Evolutionary conservation across 2,113 vertebrate genomes (phyloP).

Genomic region (Chionomys nivalis): DNA sequence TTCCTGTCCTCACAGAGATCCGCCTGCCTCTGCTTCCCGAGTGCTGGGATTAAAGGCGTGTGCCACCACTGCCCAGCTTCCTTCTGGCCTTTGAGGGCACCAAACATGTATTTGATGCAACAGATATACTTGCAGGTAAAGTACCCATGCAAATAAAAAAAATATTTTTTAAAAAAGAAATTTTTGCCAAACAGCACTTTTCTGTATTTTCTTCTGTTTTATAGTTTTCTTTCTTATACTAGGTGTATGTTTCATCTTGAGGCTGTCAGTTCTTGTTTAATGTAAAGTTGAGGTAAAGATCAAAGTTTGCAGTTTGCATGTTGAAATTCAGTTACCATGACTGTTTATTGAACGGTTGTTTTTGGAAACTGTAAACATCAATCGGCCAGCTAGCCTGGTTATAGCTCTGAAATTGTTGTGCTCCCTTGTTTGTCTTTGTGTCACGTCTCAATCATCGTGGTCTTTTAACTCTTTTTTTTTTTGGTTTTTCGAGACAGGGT

Average conservation of each 20-base stretch:
- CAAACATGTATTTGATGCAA: not conserved
- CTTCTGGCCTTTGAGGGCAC: not conserved
- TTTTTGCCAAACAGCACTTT: not conserved
- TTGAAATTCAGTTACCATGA: not conserved
- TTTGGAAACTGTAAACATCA: conserved; percentile 3
- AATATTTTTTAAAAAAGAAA: not conserved
- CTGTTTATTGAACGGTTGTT: not conserved
- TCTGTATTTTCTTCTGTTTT: not conserved
- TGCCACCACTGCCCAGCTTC: no score
- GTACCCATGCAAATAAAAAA: not conserved
- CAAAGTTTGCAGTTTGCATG: not conserved
- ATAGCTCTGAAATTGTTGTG: not conserved
- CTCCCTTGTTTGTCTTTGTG: not conserved
- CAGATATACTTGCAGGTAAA: not conserved
- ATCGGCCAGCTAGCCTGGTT: not conserved
- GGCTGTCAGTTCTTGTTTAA: not conserved
- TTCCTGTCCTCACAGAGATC: no score
- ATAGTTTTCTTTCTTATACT: not conserved
- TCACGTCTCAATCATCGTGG: not conserved
- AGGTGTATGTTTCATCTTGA: not conserved
- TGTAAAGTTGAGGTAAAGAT: not conserved
- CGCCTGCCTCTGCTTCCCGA: no score
- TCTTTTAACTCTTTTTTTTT: not conserved
- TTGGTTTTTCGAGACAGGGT: no score
- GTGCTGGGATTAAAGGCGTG: no score